Evolutionary conservation across 2,888 invertebrate genomes (phyloP), one percentile per base, ranked within the genome.

Genomic region (Tryphoninae sp.): DNA sequence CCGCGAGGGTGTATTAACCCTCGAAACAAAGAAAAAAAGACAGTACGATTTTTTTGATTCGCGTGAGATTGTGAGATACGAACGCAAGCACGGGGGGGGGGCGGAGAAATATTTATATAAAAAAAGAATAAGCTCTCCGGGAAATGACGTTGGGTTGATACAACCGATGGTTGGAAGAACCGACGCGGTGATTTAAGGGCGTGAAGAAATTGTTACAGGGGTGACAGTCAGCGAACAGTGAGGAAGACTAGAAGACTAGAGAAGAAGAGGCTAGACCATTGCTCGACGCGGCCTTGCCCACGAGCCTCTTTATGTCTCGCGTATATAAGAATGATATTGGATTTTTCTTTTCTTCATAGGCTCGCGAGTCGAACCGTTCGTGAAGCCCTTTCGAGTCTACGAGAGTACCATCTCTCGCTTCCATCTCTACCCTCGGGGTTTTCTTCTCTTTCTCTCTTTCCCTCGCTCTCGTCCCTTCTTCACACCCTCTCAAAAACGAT

Each of bases 251-350:
- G 74, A 55, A 67, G 67, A 78, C 65, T 69, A 65, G 33, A 76
- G 69, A 74, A 73, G 26, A 53, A 67, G 62, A 76, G 76, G 76
- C 55, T 11, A 55, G 23, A 13, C n/a, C 81, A 83, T 68, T 80
- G 78, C 88, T 86, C 82, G 86, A 90, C 88, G 88, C 40, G 49
- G 86, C 89, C 86, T 84, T 84, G 82, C 80, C 86, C 83, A 69
- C 61, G 62, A 65, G 84, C 86, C 86, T 89, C 90, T 90, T 89
- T 88, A 88, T 89, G 40, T 61, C 51, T 84, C 89, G 87, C 84
- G 80, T 86, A 13, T 55, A 62, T 84, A 83, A 88, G 89, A 88
- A 88, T 87, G 86, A 86, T 88, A 88, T 86, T 85, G 86, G 84
- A 89, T 86, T 86, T 84, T 87, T 87, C 87, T 88, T 88, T 88